Percentiles rank a stretch among this genome's conserved stretches.
Evolutionary conservation across 1,140 invertebrate genomes (phyloP).

Genomic region (Leptestheria dahalacensis): DNA sequence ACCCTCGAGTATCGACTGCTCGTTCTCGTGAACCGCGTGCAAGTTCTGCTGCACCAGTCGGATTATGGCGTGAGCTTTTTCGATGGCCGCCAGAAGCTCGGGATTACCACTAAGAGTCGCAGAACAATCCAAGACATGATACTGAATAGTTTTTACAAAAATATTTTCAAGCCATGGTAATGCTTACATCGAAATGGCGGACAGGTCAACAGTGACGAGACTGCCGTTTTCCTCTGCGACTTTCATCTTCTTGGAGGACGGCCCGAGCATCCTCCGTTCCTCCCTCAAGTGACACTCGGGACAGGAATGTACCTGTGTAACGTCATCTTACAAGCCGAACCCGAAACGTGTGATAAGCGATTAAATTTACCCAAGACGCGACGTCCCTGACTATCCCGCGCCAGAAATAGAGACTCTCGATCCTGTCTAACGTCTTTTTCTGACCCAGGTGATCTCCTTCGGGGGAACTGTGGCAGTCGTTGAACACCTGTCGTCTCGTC

Average conservation of each 20-base stretch:
- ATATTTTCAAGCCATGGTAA: background rate
- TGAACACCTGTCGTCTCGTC: slow-evolving; percentile 8
- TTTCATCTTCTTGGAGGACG: background rate
- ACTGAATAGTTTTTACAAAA: no score
- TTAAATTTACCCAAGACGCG: slow-evolving; percentile 7
- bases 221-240: background rate
- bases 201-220: background rate
- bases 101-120: background rate
- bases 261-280: background rate
- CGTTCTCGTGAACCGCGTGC: no score
- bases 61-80: no score
- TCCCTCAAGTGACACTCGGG: background rate
- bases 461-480: slow-evolving; percentile 8
- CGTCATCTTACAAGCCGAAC: no score
- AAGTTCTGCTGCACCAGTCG: no score
- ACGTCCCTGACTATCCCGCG: slow-evolving; percentile 11
- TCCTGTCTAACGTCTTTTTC: slow-evolving; percentile 11
- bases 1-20: no score
- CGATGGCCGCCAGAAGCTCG: no score
- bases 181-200: background rate
- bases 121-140: background rate
- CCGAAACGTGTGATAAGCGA: background rate
- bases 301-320: background rate
- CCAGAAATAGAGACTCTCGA: slow-evolving; percentile 12
- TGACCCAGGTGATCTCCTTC: slow-evolving; percentile 5